These are phyloP conservation scores for Columba livia DNA, from an alignment of 2,113 vertebrate genomes.

Conservation along the genomic window DNA sequence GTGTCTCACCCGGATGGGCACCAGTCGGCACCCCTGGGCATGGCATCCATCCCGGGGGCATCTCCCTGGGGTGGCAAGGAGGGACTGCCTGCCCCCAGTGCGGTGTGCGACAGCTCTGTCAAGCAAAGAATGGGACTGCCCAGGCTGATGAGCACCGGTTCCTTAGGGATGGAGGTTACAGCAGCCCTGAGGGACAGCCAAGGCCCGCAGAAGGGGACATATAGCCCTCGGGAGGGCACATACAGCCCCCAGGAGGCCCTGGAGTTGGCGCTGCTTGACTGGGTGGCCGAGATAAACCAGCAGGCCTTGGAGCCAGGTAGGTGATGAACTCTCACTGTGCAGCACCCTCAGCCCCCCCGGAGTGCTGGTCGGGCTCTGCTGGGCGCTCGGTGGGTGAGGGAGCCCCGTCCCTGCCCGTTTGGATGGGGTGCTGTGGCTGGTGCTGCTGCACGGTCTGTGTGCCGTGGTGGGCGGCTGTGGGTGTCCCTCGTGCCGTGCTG, in stretches of 20 bases:
- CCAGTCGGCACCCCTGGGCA: neutral
- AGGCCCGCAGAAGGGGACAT: slow-evolving; percentile 32
- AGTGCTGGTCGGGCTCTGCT: accelerated
- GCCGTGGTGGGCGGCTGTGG: neutral
- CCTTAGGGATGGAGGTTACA: neutral
- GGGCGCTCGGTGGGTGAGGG: accelerated
- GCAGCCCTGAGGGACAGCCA: neutral
- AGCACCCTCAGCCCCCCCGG: neutral
- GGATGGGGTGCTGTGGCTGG: neutral
- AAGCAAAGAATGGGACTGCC: neutral
- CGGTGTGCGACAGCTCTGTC: neutral
- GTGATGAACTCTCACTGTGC: accelerated
- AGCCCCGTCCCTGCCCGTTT: neutral
- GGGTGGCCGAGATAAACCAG: slow-evolving; percentile 82
- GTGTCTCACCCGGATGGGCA: neutral
- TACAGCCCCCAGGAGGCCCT: slow-evolving; percentile 84
- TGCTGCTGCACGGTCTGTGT: neutral
- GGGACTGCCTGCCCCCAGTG: accelerated
- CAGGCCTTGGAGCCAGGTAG: slow-evolving; percentile 82
- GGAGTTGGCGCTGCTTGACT: slow-evolving; percentile 78
- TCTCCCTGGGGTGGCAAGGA: neutral
- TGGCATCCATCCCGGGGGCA: neutral
- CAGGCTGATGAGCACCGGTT: neutral
- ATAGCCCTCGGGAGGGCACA: slow-evolving; percentile 74
- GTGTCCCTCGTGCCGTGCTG: accelerated